Base-by-base conservation (phyloP, 37 sponge, comb jelly and placozoan species). In the Dysidea cf. avara region DNA sequence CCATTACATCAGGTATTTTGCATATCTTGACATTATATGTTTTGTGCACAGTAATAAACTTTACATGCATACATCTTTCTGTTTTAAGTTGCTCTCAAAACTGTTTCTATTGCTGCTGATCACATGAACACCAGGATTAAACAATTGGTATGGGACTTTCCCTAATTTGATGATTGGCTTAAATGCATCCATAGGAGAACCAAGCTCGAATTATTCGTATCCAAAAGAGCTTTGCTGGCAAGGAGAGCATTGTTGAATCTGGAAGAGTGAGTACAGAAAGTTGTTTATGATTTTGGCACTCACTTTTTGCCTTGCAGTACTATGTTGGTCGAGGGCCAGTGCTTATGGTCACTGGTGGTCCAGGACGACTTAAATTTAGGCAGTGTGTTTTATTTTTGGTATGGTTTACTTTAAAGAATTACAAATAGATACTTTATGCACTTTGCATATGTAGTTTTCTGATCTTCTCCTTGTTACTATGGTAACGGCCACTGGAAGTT, bases 111-210 rank as follows among this genome's bases (percentile, higher is more conserved):
- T 13, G 87, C 87, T 40, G 92, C 92, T 7, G 61, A 72, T 22
- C 70, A 75, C 66, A 79, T 86, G 64, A 92, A 92, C 57, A 63
- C 74, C 20, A 77, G 83, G 35, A 86, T 92, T 7, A 78, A 72
- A 18, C 79, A 92, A 37, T 54, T 92, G 66, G 91, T 90, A 64
- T 69, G 72, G 13, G 18, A 46, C 50, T 43, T 6, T 38, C 20
- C 62, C 14, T 2, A 1, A 12, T 48, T 3, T 13, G 53, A 64
- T 32, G 7, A 49, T 29, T 16, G 18, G 34, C 35, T n/a, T 55
- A 51, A 49, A 26, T 53, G n/a, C 57, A 17, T 17, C 3, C 21
- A 11, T 47, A 85, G 85, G 78, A 85, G 37, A 77, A 78, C 31
- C 85, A 85, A 64, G 85, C 79, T 21, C 51, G 51, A 36, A 60